Percentiles rank a stretch among this genome's conserved stretches.
Evolutionary conservation across 64 coral and sea anemone species (phyloP).

Genomic region (Dendronephthya gigantea): DNA sequence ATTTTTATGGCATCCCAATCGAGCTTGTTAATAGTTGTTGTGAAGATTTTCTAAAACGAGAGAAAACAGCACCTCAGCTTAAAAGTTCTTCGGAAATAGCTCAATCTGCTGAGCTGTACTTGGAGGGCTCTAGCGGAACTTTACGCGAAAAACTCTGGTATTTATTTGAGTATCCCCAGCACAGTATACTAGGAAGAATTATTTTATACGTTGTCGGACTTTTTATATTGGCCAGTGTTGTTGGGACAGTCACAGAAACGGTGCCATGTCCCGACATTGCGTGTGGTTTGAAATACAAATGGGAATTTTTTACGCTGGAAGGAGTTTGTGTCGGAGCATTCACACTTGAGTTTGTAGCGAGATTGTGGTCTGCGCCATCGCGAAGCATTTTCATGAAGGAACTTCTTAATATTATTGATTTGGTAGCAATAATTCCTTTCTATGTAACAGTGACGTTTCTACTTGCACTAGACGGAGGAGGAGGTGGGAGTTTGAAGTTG

Average conservation of each 20-base stretch:
- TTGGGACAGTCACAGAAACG: conserved; percentile 44
- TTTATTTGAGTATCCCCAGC: conserved; percentile 46
- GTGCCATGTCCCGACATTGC: conserved; percentile 28
- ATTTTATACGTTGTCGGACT: conserved; percentile 35
- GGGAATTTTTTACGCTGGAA: conserved; percentile 40
- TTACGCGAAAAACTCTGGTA: conserved; percentile 40
- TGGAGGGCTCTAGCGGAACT: not conserved
- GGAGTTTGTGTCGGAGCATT: conserved; percentile 44
- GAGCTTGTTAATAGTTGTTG: conserved; percentile 52
- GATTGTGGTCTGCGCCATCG: conserved; percentile 38
- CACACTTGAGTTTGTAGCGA: conserved; percentile 42
- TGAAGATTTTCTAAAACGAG: conserved; percentile 26
- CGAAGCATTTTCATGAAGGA: conserved; percentile 31
- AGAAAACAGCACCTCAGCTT: not conserved
- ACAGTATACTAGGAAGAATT: conserved; percentile 13
- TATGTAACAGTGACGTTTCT: conserved; percentile 31
- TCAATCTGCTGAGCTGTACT: not conserved
- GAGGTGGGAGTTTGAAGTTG: not conserved
- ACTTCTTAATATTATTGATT: conserved; percentile 55
- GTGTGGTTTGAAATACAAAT: conserved; percentile 24
- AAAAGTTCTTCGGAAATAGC: not conserved
- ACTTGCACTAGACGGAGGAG: not conserved
- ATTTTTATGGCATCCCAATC: conserved; percentile 46
- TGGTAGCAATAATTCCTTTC: conserved; percentile 55
- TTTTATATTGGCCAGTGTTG: conserved; percentile 58